A percentile compares a stretch with the other conserved stretches of the same genome.
phyloP scores from a whole-genome alignment of 1,140 invertebrate genomes.

The Leucophenga varia region DNA sequence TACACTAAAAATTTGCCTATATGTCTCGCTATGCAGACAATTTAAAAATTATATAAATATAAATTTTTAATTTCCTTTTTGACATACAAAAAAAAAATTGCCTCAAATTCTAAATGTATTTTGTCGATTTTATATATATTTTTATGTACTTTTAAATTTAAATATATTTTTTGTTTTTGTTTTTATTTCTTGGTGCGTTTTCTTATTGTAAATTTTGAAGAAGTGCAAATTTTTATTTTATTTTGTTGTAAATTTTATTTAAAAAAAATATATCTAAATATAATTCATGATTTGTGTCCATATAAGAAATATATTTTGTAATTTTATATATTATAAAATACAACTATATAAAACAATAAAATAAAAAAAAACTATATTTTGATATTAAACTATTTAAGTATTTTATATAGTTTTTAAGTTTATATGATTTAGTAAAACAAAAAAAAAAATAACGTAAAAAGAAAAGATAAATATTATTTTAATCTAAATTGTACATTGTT shows the following conservation, averaged over 20 bases:
- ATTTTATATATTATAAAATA: conserved; percentile 6
- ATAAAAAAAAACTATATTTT: conserved; percentile 2
- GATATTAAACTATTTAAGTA: conserved; percentile 32
- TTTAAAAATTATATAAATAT: conserved; percentile 9
- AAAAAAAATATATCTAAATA: conserved; percentile 10
- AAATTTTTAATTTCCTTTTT: conserved; percentile 29
- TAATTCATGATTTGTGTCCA: not conserved
- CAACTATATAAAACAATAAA: no score
- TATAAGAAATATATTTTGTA: not conserved
- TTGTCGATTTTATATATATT: conserved; percentile 13
- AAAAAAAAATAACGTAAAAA: no score
- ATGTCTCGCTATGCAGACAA: conserved; percentile 42
- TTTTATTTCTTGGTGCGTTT: conserved; percentile 10
- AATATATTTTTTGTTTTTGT: conserved; percentile 24
- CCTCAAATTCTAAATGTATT: no score
- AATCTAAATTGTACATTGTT: no score
- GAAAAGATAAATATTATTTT: no score
- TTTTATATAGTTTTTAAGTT: no score
- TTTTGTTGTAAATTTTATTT: no score
- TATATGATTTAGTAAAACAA: no score
- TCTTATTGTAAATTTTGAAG: not conserved
- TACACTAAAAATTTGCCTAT: conserved; percentile 46
- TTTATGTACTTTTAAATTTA: conserved; percentile 23
- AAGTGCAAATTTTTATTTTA: no score
- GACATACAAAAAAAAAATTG: conserved; percentile 21